Conservation (phyloP, 2,888 invertebrate species). For the Pollenia labialis region DNA sequence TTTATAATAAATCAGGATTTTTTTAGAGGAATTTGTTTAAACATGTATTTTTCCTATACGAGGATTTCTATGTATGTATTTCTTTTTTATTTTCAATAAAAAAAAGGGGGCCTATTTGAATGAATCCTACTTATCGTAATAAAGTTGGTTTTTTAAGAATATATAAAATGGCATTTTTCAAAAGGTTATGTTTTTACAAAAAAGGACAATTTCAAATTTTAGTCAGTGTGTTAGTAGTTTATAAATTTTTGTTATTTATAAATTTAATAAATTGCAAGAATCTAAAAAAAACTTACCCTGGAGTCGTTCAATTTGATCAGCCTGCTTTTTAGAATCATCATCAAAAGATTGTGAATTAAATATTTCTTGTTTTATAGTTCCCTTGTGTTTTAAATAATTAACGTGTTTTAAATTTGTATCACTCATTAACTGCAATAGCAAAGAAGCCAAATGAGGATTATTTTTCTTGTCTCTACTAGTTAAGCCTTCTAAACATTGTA, state of each 20-base stretch:
- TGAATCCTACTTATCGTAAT: no score
- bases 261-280: neutral
- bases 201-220: neutral
- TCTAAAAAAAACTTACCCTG: conserved; percentile 38
- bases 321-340: conserved; percentile 62
- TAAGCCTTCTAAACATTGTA: conserved; percentile 79
- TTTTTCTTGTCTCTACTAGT: conserved; percentile 68
- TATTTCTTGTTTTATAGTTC: conserved; percentile 84
- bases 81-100: no score
- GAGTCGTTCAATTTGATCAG: conserved; percentile 65
- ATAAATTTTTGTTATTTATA: neutral
- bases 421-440: conserved; percentile 55
- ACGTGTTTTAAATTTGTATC: conserved; percentile 80
- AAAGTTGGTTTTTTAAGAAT: no score
- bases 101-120: no score
- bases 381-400: conserved; percentile 83
- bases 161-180: no score
- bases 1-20: no score
- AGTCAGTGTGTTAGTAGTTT: conserved; percentile 61
- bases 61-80: no score
- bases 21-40: no score
- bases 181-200: no score
- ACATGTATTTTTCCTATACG: no score
- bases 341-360: conserved; percentile 83
- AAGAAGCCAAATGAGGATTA: conserved; percentile 58